A percentile compares a stretch with the other conserved stretches of the same genome.
Conservation (phyloP, 2,888 invertebrate species). For the Tribolium freemani region DNA sequence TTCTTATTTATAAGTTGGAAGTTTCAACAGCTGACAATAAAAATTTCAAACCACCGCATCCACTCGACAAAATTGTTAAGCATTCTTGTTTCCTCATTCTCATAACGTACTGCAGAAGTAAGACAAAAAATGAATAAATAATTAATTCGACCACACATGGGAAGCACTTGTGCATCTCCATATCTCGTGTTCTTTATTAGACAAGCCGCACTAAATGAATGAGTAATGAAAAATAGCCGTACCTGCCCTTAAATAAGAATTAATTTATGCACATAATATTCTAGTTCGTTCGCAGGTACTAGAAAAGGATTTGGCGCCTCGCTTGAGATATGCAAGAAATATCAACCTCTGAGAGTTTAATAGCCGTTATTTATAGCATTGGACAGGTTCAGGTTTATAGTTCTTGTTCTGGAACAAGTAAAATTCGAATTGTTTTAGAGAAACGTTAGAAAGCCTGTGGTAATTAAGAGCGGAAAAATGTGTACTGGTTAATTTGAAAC, state of each 20-base stretch:
- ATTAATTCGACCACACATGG: slow-evolving; percentile 48
- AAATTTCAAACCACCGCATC: not conserved
- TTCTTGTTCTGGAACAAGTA: slow-evolving; percentile 29
- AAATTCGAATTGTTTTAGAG: slow-evolving; percentile 30
- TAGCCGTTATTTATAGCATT: slow-evolving; percentile 34
- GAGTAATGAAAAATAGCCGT: slow-evolving; percentile 17
- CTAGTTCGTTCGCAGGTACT: slow-evolving; percentile 3
- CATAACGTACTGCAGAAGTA: slow-evolving; percentile 9
- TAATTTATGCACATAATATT: slow-evolving; percentile 28
- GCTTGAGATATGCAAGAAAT: slow-evolving; percentile 21
- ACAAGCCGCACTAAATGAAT: slow-evolving; percentile 2
- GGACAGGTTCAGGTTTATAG: slow-evolving; percentile 42
- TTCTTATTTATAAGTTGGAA: too few relatives aligned
- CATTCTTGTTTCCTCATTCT: slow-evolving; percentile 9
- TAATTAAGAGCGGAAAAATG: slow-evolving; percentile 15
- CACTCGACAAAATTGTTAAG: slow-evolving; percentile 9
- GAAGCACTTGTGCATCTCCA: slow-evolving; percentile 45
- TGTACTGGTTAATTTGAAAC: slow-evolving; percentile 11
- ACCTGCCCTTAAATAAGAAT: slow-evolving; percentile 23
- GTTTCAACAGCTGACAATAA: too few relatives aligned
- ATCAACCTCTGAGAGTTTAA: slow-evolving; percentile 23
- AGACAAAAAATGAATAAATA: slow-evolving; percentile 45
- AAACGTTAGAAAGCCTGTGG: slow-evolving; percentile 1
- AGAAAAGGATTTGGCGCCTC: slow-evolving; percentile 34
- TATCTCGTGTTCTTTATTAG: slow-evolving; percentile 38